A percentile compares a stretch with the other conserved stretches of the same genome.
Conservation (phyloP, 2,888 invertebrate species). For the Tubulanus polymorphus region DNA sequence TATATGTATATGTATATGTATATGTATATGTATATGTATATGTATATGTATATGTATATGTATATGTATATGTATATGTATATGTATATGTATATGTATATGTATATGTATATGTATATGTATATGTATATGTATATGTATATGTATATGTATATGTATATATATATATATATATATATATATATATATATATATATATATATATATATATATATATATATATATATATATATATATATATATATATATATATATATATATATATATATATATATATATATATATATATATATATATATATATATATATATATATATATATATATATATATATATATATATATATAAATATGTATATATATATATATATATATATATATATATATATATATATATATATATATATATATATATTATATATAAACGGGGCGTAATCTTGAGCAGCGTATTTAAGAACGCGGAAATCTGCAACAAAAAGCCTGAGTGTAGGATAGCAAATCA, state of each 20-base stretch:
- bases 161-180: no score
- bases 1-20: slow-evolving; percentile 1
- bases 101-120: slow-evolving; percentile 1
- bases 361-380: slow-evolving; percentile 2
- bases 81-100: slow-evolving; percentile 3
- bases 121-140: slow-evolving; percentile 3
- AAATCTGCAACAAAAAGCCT: no score
- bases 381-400: slow-evolving; percentile 1
- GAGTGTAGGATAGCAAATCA: no score
- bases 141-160: slow-evolving; percentile 1
- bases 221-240: slow-evolving; percentile 1
- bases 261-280: slow-evolving; percentile 1
- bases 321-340: slow-evolving; percentile 1
- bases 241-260: slow-evolving; percentile 1
- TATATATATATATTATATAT: slow-evolving; percentile 1
- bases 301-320: slow-evolving; percentile 1
- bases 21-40: slow-evolving; percentile 1
- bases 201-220: slow-evolving; percentile 1
- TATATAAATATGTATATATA: no score
- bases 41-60: neutral
- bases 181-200: neutral
- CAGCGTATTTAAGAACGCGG: no score
- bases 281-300: slow-evolving; percentile 1
- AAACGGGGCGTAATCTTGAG: no score
- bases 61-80: slow-evolving; percentile 1